Evolutionary conservation across 2,113 vertebrate genomes (phyloP).

Genomic region (Egretta garzetta): DNA sequence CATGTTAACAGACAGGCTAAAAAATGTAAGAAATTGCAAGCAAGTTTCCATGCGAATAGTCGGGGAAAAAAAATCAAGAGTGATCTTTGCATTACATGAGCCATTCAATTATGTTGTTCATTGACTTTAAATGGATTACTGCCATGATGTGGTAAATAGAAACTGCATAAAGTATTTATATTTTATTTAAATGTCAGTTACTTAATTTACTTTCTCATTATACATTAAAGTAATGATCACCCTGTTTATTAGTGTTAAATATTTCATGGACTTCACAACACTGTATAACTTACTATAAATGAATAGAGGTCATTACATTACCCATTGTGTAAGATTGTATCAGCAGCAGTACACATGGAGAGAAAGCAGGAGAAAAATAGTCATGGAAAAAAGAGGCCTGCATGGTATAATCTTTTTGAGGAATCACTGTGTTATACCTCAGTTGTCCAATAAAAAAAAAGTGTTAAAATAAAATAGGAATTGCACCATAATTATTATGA

Average conservation of each 20-base stretch:
- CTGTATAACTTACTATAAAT: conserved; percentile 26
- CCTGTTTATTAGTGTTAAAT: conserved; percentile 63
- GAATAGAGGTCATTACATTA: neutral
- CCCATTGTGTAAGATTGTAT: neutral
- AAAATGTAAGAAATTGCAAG: neutral
- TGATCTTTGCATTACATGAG: neutral
- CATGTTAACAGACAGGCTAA: neutral
- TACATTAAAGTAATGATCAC: conserved; percentile 49
- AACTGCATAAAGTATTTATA: conserved; percentile 64
- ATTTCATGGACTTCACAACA: conserved; percentile 53
- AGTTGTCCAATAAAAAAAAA: neutral
- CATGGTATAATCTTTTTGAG: neutral
- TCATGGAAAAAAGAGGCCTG: neutral
- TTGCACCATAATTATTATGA: neutral
- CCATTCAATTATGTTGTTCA: conserved; percentile 50
- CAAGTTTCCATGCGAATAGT: neutral
- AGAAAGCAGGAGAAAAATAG: neutral
- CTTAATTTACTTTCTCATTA: conserved; percentile 71
- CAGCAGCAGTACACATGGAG: neutral
- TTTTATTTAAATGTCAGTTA: conserved; percentile 66
- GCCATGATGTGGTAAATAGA: conserved; percentile 55
- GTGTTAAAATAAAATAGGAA: neutral
- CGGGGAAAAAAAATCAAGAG: neutral
- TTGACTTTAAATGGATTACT: conserved; percentile 53
- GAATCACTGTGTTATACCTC: neutral